Conservation (phyloP, 2,113 vertebrate species). For the Ardeotis arabs region DNA sequence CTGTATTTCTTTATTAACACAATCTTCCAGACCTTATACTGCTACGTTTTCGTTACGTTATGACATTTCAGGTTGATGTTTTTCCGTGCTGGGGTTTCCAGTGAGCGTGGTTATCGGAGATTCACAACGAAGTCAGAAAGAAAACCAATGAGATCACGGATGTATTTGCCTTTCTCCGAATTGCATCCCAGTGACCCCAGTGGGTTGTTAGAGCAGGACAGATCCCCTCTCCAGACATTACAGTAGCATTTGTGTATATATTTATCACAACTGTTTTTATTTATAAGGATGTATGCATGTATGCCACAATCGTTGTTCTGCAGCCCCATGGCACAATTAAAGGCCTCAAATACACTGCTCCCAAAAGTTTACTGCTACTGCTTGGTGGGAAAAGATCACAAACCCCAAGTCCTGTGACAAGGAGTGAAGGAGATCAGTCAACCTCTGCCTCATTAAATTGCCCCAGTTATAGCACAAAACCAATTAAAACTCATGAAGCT, state of each 20-base stretch:
- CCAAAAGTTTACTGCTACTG: neutral
- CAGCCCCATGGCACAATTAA: neutral
- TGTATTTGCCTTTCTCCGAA: neutral
- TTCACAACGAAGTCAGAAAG: neutral
- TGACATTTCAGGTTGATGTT: neutral
- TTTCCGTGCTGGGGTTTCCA: neutral
- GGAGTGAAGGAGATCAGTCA: neutral
- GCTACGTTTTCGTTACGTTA: neutral
- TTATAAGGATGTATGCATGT: neutral
- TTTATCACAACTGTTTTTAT: neutral
- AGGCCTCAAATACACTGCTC: neutral
- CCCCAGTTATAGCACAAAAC: neutral
- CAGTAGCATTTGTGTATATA: neutral
- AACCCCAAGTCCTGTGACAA: neutral
- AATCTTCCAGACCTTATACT: neutral
- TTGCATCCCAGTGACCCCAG: neutral
- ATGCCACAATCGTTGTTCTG: neutral
- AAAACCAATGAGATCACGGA: neutral
- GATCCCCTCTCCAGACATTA: neutral
- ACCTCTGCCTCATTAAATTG: neutral
- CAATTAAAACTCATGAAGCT: neutral
- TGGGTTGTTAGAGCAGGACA: neutral
- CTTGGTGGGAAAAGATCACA: neutral
- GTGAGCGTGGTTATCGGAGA: neutral
- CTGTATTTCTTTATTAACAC: neutral